phyloP scores from a whole-genome alignment of 30 jellyfish, hydroid and myxozoan species.

The Mastigias papua region DNA sequence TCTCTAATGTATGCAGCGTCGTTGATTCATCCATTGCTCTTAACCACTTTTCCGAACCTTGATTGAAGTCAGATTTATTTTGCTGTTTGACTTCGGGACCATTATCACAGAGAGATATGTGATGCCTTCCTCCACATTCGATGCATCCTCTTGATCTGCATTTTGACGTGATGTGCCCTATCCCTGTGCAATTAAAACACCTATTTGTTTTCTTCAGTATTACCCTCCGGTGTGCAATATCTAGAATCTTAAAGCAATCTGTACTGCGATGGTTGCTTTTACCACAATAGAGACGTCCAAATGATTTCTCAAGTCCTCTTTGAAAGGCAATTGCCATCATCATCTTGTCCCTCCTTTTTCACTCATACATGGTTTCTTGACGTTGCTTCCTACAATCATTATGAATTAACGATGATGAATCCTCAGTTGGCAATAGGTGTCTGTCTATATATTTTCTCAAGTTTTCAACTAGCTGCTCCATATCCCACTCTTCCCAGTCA shows the following conservation, averaged over 20 bases:
- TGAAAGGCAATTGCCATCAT: slow-evolving; percentile 26
- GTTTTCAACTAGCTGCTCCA: slow-evolving; percentile 49
- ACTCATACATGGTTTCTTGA: neutral
- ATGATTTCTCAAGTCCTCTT: neutral
- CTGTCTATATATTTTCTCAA: slow-evolving; percentile 32
- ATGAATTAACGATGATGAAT: neutral
- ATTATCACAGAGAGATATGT: slow-evolving; percentile 64
- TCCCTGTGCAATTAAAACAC: slow-evolving; percentile 37
- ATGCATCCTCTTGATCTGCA: slow-evolving; percentile 44
- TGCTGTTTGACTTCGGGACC: slow-evolving; percentile 14
- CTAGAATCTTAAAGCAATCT: slow-evolving; percentile 32
- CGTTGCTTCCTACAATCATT: slow-evolving; percentile 6
- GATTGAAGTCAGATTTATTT: slow-evolving; percentile 6
- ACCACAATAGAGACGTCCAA: slow-evolving; percentile 38
- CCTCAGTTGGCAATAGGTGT: slow-evolving; percentile 8
- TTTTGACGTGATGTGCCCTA: slow-evolving; percentile 26
- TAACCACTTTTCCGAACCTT: neutral
- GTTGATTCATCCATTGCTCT: slow-evolving; percentile 33
- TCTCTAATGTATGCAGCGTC: slow-evolving; percentile 60
- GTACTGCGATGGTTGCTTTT: slow-evolving; percentile 14
- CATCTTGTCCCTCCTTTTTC: slow-evolving; percentile 17
- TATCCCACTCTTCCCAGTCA: slow-evolving; percentile 51
- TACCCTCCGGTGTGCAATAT: slow-evolving; percentile 48
- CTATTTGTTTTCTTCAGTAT: slow-evolving; percentile 19
- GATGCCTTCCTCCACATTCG: slow-evolving; percentile 53